Conservation (phyloP, 2,113 vertebrate species). For the Murina feae region DNA sequence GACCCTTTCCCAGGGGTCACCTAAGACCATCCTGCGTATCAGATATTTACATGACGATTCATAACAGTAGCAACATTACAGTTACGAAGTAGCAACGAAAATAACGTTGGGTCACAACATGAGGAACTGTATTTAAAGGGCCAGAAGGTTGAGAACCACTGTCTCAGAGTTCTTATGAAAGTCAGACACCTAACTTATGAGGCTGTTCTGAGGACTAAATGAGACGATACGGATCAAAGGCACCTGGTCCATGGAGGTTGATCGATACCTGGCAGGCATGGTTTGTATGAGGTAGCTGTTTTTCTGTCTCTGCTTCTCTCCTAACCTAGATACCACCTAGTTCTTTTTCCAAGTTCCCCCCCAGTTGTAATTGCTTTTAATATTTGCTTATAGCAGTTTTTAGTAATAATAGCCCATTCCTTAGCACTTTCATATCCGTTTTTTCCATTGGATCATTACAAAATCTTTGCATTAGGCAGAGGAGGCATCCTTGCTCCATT, state of each 20-base stretch:
- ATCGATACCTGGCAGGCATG: not conserved
- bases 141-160: too few species aligned
- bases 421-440: not conserved
- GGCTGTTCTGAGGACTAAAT: not conserved
- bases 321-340: not conserved
- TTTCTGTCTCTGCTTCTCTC: conserved; percentile 13
- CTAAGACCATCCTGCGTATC: too few species aligned
- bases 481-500: not conserved
- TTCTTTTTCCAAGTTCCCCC: not conserved
- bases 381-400: not conserved
- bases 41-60: too few species aligned
- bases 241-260: not conserved
- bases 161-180: not conserved
- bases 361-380: not conserved
- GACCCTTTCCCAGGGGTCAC: too few species aligned
- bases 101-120: too few species aligned
- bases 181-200: not conserved
- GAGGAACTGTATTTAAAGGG: too few species aligned
- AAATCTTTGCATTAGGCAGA: not conserved
- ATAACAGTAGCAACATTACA: too few species aligned
- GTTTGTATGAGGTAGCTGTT: not conserved
- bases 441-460: conserved; percentile 9
- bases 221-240: not conserved
- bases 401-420: not conserved
- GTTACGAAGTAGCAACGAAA: too few species aligned